A percentile compares a stretch with the other conserved stretches of the same genome.
Conservation (phyloP, 2,797 vertebrate species). For the Taeniopygia guttata region DNA sequence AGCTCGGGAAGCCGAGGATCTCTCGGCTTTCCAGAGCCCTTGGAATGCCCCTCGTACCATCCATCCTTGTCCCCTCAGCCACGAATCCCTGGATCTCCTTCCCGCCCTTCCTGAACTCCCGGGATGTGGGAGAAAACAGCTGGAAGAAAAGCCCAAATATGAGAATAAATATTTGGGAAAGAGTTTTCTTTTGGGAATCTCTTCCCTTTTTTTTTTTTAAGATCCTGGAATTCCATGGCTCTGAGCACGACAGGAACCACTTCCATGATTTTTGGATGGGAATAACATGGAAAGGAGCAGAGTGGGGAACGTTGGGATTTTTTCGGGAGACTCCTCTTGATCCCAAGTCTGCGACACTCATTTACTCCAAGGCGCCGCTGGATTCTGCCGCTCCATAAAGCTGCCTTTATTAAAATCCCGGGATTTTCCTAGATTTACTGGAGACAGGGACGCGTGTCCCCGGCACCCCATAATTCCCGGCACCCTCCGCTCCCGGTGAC, state of each 20-base stretch:
- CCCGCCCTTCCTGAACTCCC: rapidly evolving
- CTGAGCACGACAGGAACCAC: rapidly evolving
- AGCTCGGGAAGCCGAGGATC: neutral
- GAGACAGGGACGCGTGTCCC: neutral
- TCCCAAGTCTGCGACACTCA: rapidly evolving
- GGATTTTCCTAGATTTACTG: neutral
- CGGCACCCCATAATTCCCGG: slow-evolving; percentile 5
- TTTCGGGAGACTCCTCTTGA: rapidly evolving
- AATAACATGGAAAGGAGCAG: no score
- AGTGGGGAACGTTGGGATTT: neutral
- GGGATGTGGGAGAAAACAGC: neutral
- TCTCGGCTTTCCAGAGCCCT: neutral
- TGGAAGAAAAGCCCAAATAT: neutral
- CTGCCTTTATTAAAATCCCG: neutral
- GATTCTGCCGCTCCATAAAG: neutral
- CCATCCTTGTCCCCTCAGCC: neutral
- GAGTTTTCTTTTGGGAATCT: neutral
- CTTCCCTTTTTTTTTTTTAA: neutral
- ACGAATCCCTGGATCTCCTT: neutral
- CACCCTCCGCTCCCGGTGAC: neutral
- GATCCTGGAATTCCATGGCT: neutral
- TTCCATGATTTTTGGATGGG: neutral
- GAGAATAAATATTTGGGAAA: neutral
- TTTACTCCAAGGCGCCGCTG: neutral
- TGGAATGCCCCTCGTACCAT: rapidly evolving